Conservation (phyloP, 2,888 invertebrate genomes). For the Glyphotaelius pellucidus region DNA sequence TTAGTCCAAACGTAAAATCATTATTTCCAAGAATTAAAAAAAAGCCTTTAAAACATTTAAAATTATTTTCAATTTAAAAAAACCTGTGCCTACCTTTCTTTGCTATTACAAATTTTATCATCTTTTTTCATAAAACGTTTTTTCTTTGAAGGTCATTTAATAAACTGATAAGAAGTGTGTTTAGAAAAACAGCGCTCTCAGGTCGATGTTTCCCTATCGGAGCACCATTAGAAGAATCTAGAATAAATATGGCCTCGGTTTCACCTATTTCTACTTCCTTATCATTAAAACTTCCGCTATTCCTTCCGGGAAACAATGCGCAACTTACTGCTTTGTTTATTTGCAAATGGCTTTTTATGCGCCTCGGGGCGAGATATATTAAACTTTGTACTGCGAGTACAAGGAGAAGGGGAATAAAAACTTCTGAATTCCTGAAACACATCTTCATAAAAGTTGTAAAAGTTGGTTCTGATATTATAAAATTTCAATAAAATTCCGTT, state of each 20-base stretch:
- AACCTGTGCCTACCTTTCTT: too few species aligned
- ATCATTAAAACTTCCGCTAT: conserved; percentile 65
- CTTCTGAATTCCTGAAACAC: not conserved
- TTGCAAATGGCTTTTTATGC: conserved; percentile 44
- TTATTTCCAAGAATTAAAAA: too few species aligned
- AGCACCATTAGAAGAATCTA: conserved; percentile 13
- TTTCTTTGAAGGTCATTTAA: not conserved
- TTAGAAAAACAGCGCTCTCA: not conserved
- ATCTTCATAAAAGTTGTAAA: not conserved
- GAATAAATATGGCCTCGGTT: conserved; percentile 34
- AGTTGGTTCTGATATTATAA: not conserved
- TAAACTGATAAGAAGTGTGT: not conserved
- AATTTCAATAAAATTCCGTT: not conserved
- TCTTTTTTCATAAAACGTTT: too few species aligned
- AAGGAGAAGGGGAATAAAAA: not conserved
- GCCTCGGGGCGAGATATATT: conserved; percentile 15
- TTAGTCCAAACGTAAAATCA: too few species aligned
- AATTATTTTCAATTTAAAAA: too few species aligned
- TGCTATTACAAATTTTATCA: too few species aligned
- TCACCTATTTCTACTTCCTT: conserved; percentile 55
- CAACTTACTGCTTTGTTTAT: conserved; percentile 55
- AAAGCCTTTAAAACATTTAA: too few species aligned
- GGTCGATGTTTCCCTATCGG: not conserved
- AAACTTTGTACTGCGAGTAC: not conserved
- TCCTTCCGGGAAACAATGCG: conserved; percentile 55